Evolutionary conservation across 1,140 invertebrate genomes (phyloP), one percentile per base, ranked within the genome.

Genomic region (Gonatopus flavifemur): DNA sequence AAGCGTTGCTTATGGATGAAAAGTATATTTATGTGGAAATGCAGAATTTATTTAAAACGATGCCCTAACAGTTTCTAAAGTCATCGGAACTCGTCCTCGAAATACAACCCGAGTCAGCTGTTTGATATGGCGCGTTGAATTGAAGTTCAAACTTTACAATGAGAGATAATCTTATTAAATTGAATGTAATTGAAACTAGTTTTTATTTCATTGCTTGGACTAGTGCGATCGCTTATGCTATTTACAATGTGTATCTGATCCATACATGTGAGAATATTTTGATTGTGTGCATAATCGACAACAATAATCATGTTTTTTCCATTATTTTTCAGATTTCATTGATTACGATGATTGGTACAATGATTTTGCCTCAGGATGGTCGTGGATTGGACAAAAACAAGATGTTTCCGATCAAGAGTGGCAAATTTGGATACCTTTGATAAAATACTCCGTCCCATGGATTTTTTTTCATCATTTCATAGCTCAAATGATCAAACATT

Each of bases 351-450:
- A 73, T 55, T 6, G 39, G 1, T 69, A 73, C 19, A 37, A 58
- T 38, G 76, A 78, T 52, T 78, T 78, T 46, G 50, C 28, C 35
- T 47, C 59, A 21, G 80, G 80, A 40, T 82, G 79, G 78, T 49
- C 36, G 4, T 73, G 78, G 67, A 44, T 82, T 12, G 58, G 64
- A 19, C 67, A 72, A 51, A 77, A 75, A 57, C 66, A 71, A 52
- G 82, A 83, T 58, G 51, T 64, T 28, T 67, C 78, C 3, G 83
- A 85, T 67, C 57, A 74, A 47, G 83, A 85, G 70, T 84, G 82
- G 82, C 64, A 62, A 51, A 66, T 69, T 2, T 82, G 77, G 59
- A 72, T 72, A 20, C 69, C 70, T 21, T 56, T 81, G 1, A 49
- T 82, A 9, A 57, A 51, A 22, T 67, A 50, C 52, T 41, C 78